A percentile compares a stretch with the other conserved stretches of the same genome.
Evolutionary conservation across 1,140 invertebrate species (phyloP).

Genomic region (Anoplolepis gracilipes): DNA sequence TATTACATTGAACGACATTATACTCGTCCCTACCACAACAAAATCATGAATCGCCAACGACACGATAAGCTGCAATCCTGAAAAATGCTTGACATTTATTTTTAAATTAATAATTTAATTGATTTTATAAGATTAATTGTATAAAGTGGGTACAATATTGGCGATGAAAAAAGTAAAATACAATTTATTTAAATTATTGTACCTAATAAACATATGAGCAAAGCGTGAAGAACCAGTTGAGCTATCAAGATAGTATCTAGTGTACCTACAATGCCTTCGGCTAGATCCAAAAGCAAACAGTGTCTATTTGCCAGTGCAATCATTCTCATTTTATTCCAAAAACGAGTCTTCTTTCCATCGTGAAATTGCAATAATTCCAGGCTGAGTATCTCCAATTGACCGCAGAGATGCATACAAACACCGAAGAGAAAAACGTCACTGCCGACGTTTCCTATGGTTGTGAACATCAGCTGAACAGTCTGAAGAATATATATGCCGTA

Average conservation of each 20-base stretch:
- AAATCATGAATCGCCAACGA: background rate
- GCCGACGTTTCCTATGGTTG: conserved; percentile 28
- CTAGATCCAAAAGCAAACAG: conserved; percentile 22
- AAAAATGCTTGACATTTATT: conserved; percentile 38
- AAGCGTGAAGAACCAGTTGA: conserved; percentile 18
- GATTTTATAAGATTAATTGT: background rate
- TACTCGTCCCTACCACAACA: background rate
- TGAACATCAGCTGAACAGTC: background rate
- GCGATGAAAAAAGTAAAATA: background rate
- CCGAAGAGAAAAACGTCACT: conserved; percentile 64
- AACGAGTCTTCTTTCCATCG: background rate
- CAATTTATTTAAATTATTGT: background rate
- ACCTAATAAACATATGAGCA: conserved; percentile 64
- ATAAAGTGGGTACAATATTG: background rate
- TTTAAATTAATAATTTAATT: background rate
- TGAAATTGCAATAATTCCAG: conserved; percentile 11
- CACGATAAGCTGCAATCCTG: conserved; percentile 21
- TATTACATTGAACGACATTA: background rate
- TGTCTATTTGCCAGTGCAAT: background rate
- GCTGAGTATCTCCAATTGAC: conserved; percentile 19
- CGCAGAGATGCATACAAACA: conserved; percentile 26
- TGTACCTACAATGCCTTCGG: background rate
- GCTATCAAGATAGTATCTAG: conserved; percentile 22
- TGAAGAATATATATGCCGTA: conserved; percentile 15
- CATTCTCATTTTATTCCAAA: conserved; percentile 44